Conservation (phyloP, 2,888 invertebrate species). For the Halictus quadricinctus region DNA sequence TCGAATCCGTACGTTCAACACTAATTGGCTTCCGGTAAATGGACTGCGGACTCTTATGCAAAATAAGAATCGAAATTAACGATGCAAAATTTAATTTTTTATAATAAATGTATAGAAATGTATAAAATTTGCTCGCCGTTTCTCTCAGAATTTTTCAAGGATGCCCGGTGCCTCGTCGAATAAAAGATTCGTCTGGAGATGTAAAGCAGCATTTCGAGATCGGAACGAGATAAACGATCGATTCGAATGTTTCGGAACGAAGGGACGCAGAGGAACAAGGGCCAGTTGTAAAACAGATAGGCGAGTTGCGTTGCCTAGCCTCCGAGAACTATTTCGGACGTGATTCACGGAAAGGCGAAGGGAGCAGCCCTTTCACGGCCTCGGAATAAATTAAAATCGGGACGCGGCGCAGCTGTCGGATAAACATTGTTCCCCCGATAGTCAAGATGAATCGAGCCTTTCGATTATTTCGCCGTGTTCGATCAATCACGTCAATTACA, state of each 20-base stretch:
- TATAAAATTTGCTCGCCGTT: background rate
- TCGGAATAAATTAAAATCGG: constrained; percentile 56
- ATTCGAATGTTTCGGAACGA: background rate
- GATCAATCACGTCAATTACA: constrained; percentile 71
- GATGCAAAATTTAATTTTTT: background rate
- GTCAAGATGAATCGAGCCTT: constrained; percentile 64
- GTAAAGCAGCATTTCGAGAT: background rate
- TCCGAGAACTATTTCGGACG: constrained; percentile 22
- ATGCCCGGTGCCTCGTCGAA: background rate
- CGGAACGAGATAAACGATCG: background rate
- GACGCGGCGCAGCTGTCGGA: constrained; percentile 54
- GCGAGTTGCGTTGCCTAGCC: constrained; percentile 2
- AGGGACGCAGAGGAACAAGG: background rate
- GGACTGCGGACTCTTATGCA: too few relatives aligned
- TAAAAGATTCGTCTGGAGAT: background rate
- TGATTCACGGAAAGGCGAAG: constrained; percentile 27
- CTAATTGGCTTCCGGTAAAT: too few relatives aligned
- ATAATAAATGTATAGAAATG: background rate
- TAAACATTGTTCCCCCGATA: constrained; percentile 56
- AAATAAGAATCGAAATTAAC: too few relatives aligned
- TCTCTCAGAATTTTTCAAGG: background rate
- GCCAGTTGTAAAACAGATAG: constrained; percentile 8
- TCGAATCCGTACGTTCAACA: too few relatives aligned
- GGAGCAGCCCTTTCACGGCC: constrained; percentile 19
- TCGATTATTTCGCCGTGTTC: constrained; percentile 56